Evolutionary conservation across 2,888 invertebrate genomes (phyloP), one percentile per base, ranked within the genome.

Genomic region (Callinectes sapidus): DNA sequence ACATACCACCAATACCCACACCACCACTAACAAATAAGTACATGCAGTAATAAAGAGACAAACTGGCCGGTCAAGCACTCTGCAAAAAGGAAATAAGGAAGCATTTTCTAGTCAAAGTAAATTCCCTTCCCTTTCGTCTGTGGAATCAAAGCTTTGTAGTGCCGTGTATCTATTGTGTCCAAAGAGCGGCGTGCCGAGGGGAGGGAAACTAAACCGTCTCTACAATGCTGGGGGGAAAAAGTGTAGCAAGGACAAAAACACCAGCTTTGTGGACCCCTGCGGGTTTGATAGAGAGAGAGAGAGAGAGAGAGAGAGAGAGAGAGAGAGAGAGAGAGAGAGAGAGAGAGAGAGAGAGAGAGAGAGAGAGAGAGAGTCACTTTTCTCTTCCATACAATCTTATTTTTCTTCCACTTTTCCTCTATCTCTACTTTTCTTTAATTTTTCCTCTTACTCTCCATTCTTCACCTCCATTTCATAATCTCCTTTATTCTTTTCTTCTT

Each of bases 121-220:
- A 32, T 81, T 32, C 32, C 1, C 81, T 2, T 81, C 35, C 81
- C 81, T 81, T 81, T 32, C 81, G 81, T 81, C 35, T 32, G 8
- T 13, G 81, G 32, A 32, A 28, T 35, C 81, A 81, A 81, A 81
- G 81, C 81, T 81, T 81, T 81, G 81, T 81, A 14, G 13, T 81
- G 81, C 14, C 32, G 81, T 81, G 81, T 81, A 35, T 81, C 32
- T 81, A 71, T 35, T 81, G 81, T 81, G n/a, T 8, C 71, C 71
- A 71, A 71, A 35, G 81, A 35, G 10, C 16, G 35, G 16, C 81
- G 35, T 16, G 81, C 81, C 81, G 81, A 81, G 81, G 81, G 81
- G 81, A 35, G 71, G 3, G 35, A 81, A n/a, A n/a, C 81, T 35
- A 35, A 32, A 32, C 14, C 35, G 10, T 81, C 32, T 32, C 81